Conservation (phyloP, 2,113 vertebrate species). For the Oreochromis aureus region DNA sequence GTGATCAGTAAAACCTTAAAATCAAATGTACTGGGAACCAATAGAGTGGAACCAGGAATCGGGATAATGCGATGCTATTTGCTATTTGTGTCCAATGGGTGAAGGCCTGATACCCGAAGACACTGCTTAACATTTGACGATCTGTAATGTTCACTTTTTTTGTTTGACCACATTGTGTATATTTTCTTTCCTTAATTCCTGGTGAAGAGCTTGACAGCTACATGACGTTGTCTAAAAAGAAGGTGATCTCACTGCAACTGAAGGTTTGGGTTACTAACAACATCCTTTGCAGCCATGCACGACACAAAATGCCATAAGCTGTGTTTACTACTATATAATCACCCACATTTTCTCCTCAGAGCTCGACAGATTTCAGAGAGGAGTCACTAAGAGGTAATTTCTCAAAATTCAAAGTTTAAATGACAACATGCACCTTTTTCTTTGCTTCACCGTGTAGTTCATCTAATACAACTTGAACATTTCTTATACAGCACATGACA, state of each 20-base stretch:
- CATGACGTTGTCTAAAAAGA: neutral
- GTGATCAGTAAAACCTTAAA: neutral
- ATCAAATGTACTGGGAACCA: neutral
- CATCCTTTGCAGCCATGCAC: neutral
- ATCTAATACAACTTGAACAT: neutral
- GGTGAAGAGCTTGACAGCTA: constrained; percentile 9
- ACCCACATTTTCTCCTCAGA: constrained; percentile 12
- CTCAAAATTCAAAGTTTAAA: neutral
- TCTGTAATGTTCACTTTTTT: neutral
- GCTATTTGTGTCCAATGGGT: neutral
- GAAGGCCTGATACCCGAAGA: neutral
- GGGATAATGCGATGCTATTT: neutral
- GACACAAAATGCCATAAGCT: neutral
- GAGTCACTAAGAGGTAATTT: constrained; percentile 21
- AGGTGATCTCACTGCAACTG: neutral
- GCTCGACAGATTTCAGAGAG: neutral
- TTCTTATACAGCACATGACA: neutral
- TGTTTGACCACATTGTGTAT: neutral
- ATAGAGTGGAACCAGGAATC: neutral
- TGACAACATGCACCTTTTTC: neutral
- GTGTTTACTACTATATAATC: neutral
- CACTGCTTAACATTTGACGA: neutral
- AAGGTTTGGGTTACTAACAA: constrained; percentile 15
- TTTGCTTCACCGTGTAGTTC: neutral
- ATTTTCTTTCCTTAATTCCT: neutral